Evolutionary conservation across 2,113 vertebrate species (phyloP).

Genomic region (Columba livia): DNA sequence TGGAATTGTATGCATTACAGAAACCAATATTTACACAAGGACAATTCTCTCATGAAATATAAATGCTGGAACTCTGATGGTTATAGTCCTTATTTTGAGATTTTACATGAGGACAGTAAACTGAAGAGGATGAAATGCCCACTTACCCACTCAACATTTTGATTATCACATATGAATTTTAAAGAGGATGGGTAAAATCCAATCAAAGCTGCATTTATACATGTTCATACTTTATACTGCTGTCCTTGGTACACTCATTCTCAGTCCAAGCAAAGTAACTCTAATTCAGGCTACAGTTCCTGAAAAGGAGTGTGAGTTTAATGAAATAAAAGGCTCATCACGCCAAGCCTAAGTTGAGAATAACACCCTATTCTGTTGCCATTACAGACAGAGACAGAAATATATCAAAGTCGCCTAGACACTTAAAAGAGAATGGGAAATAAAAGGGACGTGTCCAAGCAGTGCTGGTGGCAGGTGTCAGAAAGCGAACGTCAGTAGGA

Average conservation of each 20-base stretch:
- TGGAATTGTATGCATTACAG: slow-evolving; percentile 45
- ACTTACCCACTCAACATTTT: slow-evolving; percentile 3
- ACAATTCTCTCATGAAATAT: slow-evolving; percentile 46
- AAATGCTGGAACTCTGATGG: slow-evolving; percentile 39
- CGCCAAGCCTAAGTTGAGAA: slow-evolving; percentile 74
- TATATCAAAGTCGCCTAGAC: slow-evolving; percentile 79
- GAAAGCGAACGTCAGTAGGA: slow-evolving; percentile 75
- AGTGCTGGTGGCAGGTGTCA: slow-evolving; percentile 78
- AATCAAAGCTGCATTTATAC: slow-evolving; percentile 13
- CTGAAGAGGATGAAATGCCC: neutral
- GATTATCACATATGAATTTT: slow-evolving; percentile 42
- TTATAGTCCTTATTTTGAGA: slow-evolving; percentile 20
- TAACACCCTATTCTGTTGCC: slow-evolving; percentile 74
- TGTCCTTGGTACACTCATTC: slow-evolving; percentile 5
- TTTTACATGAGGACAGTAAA: slow-evolving; percentile 36
- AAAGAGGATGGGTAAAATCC: slow-evolving; percentile 6
- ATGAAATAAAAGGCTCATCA: slow-evolving; percentile 75
- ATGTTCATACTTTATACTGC: neutral
- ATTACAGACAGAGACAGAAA: slow-evolving; percentile 78
- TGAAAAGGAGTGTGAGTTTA: slow-evolving; percentile 67
- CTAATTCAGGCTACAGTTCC: slow-evolving; percentile 47
- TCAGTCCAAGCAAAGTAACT: slow-evolving; percentile 28
- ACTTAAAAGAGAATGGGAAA: slow-evolving; percentile 86
- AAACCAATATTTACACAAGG: slow-evolving; percentile 57
- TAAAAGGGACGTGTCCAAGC: slow-evolving; percentile 81